phyloP scores from a whole-genome alignment of 2,888 invertebrate genomes.

The Nasonovia ribisnigri region DNA sequence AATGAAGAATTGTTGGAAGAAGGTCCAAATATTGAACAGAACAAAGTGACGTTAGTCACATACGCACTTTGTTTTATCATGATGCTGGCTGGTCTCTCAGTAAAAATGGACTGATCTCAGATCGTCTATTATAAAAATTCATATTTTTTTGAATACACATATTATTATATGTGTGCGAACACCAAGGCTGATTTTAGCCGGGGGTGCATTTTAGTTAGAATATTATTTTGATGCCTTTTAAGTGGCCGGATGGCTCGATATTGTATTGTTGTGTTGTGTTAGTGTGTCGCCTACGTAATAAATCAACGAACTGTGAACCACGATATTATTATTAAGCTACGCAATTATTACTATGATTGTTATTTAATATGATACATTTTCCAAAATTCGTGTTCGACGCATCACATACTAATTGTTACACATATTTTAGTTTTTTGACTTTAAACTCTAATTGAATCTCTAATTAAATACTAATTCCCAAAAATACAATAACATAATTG shows the following conservation, averaged over 20 bases:
- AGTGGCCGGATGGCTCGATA: neutral
- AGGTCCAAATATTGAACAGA: conserved; percentile 7
- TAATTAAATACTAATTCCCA: neutral
- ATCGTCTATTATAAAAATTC: neutral
- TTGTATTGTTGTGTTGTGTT: neutral
- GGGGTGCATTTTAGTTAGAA: neutral
- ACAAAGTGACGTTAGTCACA: conserved; percentile 41
- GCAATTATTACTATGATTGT: neutral
- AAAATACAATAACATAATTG: neutral
- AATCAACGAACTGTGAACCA: neutral
- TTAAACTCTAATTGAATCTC: neutral
- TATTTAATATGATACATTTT: neutral
- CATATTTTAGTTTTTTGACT: neutral
- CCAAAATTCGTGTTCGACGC: neutral
- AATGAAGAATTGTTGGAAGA: conserved; percentile 44
- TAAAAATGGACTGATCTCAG: conserved; percentile 42
- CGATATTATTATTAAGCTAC: neutral
- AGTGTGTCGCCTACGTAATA: neutral
- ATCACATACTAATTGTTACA: no score
- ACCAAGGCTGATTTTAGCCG: conserved; percentile 22
- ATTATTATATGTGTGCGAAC: neutral
- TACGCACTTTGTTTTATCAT: conserved; percentile 62
- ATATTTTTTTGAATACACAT: neutral
- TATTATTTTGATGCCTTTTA: neutral
- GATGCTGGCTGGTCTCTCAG: conserved; percentile 61